Evolutionary conservation across 2,888 invertebrate species (phyloP).

Genomic region (Orchesellides sinensis): DNA sequence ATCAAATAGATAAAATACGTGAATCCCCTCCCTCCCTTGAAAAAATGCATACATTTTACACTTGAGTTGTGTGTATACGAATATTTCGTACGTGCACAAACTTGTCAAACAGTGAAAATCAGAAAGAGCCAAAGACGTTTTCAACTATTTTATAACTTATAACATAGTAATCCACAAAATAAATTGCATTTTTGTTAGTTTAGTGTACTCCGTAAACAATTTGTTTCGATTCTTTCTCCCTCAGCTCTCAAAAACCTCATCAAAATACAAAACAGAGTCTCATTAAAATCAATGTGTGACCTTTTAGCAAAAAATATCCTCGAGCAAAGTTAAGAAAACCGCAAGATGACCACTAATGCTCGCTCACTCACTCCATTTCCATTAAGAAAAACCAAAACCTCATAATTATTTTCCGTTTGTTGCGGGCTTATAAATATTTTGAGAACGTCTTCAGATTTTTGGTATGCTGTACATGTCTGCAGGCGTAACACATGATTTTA

Average conservation of each 20-base stretch:
- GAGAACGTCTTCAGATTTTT: neutral
- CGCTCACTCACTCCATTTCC: neutral
- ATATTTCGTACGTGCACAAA: slow-evolving; percentile 44
- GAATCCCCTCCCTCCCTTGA: slow-evolving; percentile 38
- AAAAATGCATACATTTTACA: neutral
- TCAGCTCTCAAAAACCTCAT: slow-evolving; percentile 29
- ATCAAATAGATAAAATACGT: slow-evolving; percentile 30
- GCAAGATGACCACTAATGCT: neutral
- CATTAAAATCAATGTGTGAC: slow-evolving; percentile 51
- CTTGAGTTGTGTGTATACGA: neutral
- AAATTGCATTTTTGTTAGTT: slow-evolving; percentile 50
- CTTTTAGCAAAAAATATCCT: slow-evolving; percentile 23
- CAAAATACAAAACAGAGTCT: slow-evolving; percentile 22
- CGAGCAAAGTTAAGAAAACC: slow-evolving; percentile 21
- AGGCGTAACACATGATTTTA: neutral
- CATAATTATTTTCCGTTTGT: neutral
- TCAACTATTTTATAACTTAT: no score
- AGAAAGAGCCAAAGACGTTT: neutral
- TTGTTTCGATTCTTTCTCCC: neutral
- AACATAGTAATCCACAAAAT: slow-evolving; percentile 20
- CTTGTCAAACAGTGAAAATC: slow-evolving; percentile 20
- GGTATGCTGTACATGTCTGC: neutral
- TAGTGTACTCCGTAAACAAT: slow-evolving; percentile 6
- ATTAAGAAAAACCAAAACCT: no score
- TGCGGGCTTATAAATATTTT: neutral